A percentile compares a stretch with the other conserved stretches of the same genome.
phyloP scores from a whole-genome alignment of 2,797 vertebrate genomes.

The Sebastes hubbsi region DNA sequence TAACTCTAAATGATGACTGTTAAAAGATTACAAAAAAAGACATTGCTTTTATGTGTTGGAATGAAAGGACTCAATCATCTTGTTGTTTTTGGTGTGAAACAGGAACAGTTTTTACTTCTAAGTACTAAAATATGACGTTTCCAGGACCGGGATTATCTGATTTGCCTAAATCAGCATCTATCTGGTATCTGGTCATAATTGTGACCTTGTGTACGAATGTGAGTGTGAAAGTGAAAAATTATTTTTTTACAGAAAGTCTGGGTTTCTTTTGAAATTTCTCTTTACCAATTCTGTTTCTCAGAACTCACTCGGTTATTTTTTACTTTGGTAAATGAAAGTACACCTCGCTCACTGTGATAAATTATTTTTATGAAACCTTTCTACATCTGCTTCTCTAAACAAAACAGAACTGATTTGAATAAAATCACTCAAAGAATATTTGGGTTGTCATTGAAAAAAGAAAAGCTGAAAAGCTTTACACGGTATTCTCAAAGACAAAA shows the following conservation, averaged over 20 bases:
- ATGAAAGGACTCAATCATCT: background rate
- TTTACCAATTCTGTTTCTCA: background rate
- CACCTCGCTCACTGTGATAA: fast-evolving
- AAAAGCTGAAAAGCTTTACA: background rate
- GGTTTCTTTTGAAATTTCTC: background rate
- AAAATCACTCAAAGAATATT: background rate
- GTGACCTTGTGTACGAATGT: background rate
- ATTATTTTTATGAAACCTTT: background rate
- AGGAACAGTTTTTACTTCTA: background rate
- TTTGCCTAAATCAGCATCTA: background rate
- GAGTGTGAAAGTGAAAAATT: background rate
- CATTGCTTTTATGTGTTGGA: background rate
- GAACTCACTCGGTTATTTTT: background rate
- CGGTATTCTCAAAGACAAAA: background rate
- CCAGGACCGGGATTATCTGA: background rate
- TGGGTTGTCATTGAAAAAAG: background rate
- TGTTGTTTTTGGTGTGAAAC: too few species aligned
- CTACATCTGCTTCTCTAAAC: background rate
- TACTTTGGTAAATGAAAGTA: background rate
- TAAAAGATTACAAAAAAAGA: background rate
- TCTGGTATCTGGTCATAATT: background rate
- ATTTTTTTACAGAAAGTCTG: background rate
- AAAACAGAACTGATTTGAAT: background rate
- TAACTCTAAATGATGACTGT: background rate
- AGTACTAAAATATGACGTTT: background rate